Evolutionary conservation across 2,888 invertebrate genomes (phyloP), one percentile per base, ranked within the genome.

Genomic region (Graphium colonna): DNA sequence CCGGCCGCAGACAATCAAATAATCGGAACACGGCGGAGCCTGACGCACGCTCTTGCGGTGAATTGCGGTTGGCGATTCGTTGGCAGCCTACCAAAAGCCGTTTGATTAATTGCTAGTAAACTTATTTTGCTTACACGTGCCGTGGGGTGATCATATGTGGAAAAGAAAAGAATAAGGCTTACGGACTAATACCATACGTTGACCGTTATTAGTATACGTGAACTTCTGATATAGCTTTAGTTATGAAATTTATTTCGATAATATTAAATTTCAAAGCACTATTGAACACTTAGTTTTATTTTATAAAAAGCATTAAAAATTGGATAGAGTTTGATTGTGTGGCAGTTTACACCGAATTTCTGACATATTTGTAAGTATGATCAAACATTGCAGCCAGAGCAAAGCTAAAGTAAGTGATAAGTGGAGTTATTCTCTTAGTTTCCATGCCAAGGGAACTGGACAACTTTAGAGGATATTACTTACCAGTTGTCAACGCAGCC

Each of bases 51-150:
- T 42, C 21, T 43, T 43, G 50, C 50, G 50, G 49, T 13, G 43
- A 26, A 43, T 26, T 43, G 21, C 43, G 26, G 43, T 13, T 43
- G 43, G 44, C 43, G 50, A 26, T 21, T 36, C 10, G 10, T 33
- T 50, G 50, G 50, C 50, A 50, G 4, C n/a, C 18, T 16, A 33
- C 50, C 50, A 43, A 33, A 36, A 36, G 17, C 49, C 18, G 43
- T 50, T 43, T 50, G 50, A 50, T 50, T 42, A 50, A 50, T 50
- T 38, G 51, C 21, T 43, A 51, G 43, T 51, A 51, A 43, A 51
- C 21, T 31, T 50, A 43, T 50, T 50, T 38, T 43, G 51, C 36
- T 51, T 16, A 8, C 38, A 38, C 26, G 43, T 28, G 10, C 18
- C 42, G 38, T 36, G 12, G 36, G 13, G 3, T n/a, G 13, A 12